Base-by-base conservation (phyloP, 2,888 invertebrate genomes). In the Eupithecia subumbrata region DNA sequence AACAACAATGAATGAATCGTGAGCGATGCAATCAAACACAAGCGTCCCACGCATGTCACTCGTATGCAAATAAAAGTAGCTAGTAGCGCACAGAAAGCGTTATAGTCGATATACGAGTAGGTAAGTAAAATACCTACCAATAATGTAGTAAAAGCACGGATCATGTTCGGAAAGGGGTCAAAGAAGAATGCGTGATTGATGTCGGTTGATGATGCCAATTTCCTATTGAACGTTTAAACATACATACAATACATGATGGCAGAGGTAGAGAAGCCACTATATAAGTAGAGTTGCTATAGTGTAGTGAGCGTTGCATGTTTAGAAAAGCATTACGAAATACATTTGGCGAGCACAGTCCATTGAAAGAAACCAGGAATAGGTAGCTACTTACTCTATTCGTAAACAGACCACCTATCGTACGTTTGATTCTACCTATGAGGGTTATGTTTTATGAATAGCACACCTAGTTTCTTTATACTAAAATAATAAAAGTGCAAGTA, bases 171-270 rank as follows among this genome's bases (percentile, higher is more conserved):
- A 86, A 84, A 83, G 85, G 86, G 88, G 88, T 86, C 89, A 87
- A 82, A 86, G 87, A 86, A 87, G 85, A 87, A 86, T 86, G 84
- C 84, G 87, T 89, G 91, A 91, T 91, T 89, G 88, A 91, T 91
- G 89, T 87, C 89, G 91, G 91, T 91, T 89, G 88, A 91, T 91
- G 89, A 87, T 83, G 83, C 84, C 84, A 91, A 91, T 91, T 90
- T 91, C 91, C 90, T 89, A 88, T 88, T 88, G 88, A 87, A 71
- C 79, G 78, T 74, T 79, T 79, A 14, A 25, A 60, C 22, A 60
- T 25, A 60, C 22, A 60, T 56, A 76, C 76, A 37, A 0, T 40
- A 43, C 66, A 40, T 64, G 18, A 37, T 67, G 22, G 22, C 43
- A 40, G 3, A 30, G 30, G 37, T 68, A 68, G 25, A 40, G 22